A percentile compares a stretch with the other conserved stretches of the same genome.
These are phyloP conservation scores for Aproaerema taeniolella DNA, from an alignment of 2,888 invertebrate species.

Conservation along the genomic window DNA sequence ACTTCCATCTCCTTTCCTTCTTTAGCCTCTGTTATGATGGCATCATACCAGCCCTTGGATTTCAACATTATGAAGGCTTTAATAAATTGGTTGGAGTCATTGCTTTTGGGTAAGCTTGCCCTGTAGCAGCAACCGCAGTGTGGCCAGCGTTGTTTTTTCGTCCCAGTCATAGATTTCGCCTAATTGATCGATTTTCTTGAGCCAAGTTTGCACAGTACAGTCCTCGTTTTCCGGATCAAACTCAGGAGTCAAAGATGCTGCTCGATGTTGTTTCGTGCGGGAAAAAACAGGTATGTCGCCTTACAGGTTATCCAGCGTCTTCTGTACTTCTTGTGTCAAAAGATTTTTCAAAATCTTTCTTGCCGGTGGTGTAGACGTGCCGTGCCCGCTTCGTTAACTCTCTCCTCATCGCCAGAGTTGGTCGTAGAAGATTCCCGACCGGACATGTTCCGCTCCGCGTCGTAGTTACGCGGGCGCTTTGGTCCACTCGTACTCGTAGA, in stretches of 20 bases:
- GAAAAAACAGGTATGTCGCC: not conserved
- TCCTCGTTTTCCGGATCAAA: slow-evolving; percentile 20
- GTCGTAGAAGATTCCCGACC: no score
- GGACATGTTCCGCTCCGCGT: no score
- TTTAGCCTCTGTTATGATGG: no score
- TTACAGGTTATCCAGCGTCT: slow-evolving; percentile 1
- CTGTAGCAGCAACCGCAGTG: slow-evolving; percentile 23
- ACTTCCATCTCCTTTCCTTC: no score
- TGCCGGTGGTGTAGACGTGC: slow-evolving; percentile 5
- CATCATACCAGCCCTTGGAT: no score
- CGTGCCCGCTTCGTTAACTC: not conserved
- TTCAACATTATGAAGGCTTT: no score
- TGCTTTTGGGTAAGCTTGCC: no score
- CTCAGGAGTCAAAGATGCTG: slow-evolving; percentile 18
- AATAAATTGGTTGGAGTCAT: no score
- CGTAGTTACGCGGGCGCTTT: no score
- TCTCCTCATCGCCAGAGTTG: no score
- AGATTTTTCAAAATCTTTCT: slow-evolving; percentile 5
- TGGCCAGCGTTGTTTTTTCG: slow-evolving; percentile 22
- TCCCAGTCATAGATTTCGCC: slow-evolving; percentile 24
- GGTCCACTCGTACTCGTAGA: no score
- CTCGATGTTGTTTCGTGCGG: slow-evolving; percentile 2
- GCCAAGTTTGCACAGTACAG: slow-evolving; percentile 18
- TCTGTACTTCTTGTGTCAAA: slow-evolving; percentile 4
- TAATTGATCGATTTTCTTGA: slow-evolving; percentile 22